Evolutionary conservation across 2,888 invertebrate species (phyloP).

Genomic region (Cheilosia variabilis): DNA sequence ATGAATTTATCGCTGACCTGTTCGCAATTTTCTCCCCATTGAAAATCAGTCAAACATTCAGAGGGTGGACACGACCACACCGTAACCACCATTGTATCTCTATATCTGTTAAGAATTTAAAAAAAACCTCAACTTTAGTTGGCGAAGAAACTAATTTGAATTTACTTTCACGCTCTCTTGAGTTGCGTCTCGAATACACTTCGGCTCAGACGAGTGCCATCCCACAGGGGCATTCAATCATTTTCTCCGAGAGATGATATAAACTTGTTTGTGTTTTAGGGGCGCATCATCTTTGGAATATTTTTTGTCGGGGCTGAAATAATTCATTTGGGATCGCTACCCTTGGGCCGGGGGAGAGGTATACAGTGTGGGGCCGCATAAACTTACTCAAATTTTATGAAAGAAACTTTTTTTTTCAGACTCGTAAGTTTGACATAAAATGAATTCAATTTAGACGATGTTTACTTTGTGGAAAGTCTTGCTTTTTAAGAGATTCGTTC

Average conservation of each 20-base stretch:
- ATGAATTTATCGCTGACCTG: slow-evolving; percentile 74
- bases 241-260: slow-evolving; percentile 67
- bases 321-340: slow-evolving; percentile 64
- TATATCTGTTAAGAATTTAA: slow-evolving; percentile 41
- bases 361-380: slow-evolving; percentile 8
- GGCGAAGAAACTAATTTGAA: slow-evolving; percentile 66
- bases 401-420: slow-evolving; percentile 22
- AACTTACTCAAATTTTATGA: slow-evolving; percentile 63
- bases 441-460: slow-evolving; percentile 57
- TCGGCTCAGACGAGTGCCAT: slow-evolving; percentile 13
- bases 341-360: slow-evolving; percentile 9
- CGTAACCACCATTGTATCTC: background rate
- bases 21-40: slow-evolving; percentile 70
- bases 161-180: slow-evolving; percentile 66
- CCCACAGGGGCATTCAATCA: slow-evolving; percentile 73
- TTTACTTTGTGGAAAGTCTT: slow-evolving; percentile 36
- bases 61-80: background rate
- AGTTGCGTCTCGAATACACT: slow-evolving; percentile 12
- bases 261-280: slow-evolving; percentile 59
- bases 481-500: slow-evolving; percentile 74
- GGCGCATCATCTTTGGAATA: slow-evolving; percentile 43
- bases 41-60: slow-evolving; percentile 69
- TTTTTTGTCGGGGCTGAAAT: slow-evolving; percentile 29
- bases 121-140: slow-evolving; percentile 21
- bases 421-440: slow-evolving; percentile 35